These are phyloP conservation scores for Geothlypis trichas DNA, from an alignment of 2,113 vertebrate genomes.

Conservation along the genomic window DNA sequence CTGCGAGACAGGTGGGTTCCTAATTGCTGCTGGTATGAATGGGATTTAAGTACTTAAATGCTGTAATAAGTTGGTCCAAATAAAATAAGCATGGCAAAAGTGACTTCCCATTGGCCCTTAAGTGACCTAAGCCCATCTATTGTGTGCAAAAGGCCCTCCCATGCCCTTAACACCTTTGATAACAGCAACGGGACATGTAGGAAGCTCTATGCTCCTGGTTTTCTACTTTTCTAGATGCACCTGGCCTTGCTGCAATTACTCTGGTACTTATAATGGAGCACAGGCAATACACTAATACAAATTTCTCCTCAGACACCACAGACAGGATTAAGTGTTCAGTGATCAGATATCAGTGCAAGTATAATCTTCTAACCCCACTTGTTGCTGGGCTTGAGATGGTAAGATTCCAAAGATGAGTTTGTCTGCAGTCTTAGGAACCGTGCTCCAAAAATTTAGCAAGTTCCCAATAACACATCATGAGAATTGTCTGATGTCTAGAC, in stretches of 20 bases:
- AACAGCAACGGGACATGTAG: not conserved
- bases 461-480: fast-evolving
- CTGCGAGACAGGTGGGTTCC: not conserved
- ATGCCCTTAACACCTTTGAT: not conserved
- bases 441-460: not conserved
- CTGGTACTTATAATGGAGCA: not conserved
- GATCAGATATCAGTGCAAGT: not conserved
- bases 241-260: not conserved
- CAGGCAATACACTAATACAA: not conserved
- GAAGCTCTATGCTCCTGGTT: not conserved
- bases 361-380: not conserved
- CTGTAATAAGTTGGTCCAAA: not conserved
- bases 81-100: not conserved
- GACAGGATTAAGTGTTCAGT: not conserved
- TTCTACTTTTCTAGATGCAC: not conserved
- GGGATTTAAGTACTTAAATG: not conserved
- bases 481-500: not conserved
- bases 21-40: not conserved
- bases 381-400: not conserved
- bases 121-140: not conserved
- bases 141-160: not conserved
- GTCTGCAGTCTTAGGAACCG: not conserved
- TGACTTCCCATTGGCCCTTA: not conserved
- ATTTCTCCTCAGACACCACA: not conserved
- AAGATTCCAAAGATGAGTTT: not conserved